Base-by-base conservation (phyloP, 2,797 vertebrate genomes). In the Pangasius djambal region DNA sequence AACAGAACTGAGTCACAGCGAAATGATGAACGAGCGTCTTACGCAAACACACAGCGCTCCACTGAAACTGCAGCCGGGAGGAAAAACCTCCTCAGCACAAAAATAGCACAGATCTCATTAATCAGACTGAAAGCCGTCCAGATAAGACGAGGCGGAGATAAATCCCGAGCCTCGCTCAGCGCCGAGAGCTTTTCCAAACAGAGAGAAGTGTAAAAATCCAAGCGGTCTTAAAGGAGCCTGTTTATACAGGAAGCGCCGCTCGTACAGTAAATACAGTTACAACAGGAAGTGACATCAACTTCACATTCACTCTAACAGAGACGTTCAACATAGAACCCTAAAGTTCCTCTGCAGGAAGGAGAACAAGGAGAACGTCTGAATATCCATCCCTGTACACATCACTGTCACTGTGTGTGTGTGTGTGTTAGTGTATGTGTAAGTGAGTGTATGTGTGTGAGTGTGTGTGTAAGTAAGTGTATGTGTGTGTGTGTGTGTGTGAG, bases 41-140 rank as follows among this genome's bases (percentile, higher is more conserved):
- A 79, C 77, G 55, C n/a, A 55, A 16, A 55, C 77, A 79, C 77
- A 79, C 48, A 55, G 77, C 13, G 18, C n/a, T 34, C 16, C 81
- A 83, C 20, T 28, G 6, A 83, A 81, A 22, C 31, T 55, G 28
- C 28, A 8, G 2, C 52, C 34, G 16, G 37, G n/a, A 34, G 52
- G 52, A 31, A 78, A 25, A 9, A 83, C 8, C 20, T 7, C 1
- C 81, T 61, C 81, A 44, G 57, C 81, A 83, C 81, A 63, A 28
- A 83, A 83, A 83, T 63, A 83, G 81, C 57, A 44, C 81, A 16
- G 57, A 28, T 83, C 81, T 44, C 81, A 83, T 63, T 61, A 59
- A 82, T 61, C 55, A 82, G 55, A 15, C 31, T 34, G 7, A 55
- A 16, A 34, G 57, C 15, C 22, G 52, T 55, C 28, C 34, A 61